Evolutionary conservation across 2,113 vertebrate genomes (phyloP).

Genomic region (Muntiacus muntjak): DNA sequence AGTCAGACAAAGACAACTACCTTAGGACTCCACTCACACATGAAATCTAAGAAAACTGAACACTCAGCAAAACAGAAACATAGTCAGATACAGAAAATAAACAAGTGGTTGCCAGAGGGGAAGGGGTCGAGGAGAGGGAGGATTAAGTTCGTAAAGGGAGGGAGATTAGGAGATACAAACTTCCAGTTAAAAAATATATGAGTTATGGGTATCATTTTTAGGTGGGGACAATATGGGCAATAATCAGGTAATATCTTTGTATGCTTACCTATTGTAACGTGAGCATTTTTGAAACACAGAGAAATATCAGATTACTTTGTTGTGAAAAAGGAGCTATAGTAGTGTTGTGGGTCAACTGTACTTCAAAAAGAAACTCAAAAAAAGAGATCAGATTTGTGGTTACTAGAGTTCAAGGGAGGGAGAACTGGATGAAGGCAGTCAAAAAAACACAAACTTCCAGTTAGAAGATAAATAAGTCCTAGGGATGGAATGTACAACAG

Average conservation of each 20-base stretch:
- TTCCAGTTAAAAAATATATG: neutral
- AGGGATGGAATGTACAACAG: neutral
- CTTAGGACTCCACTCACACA: neutral
- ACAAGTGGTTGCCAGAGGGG: neutral
- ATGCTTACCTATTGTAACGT: neutral
- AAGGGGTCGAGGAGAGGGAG: neutral
- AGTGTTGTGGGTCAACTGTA: neutral
- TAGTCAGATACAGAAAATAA: neutral
- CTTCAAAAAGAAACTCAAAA: neutral
- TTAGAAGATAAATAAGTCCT: neutral
- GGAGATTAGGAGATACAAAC: neutral
- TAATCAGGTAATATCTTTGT: neutral
- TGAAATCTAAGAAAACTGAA: neutral
- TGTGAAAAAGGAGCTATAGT: neutral
- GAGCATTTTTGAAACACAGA: neutral
- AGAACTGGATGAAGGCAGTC: neutral
- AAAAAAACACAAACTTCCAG: neutral
- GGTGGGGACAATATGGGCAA: neutral
- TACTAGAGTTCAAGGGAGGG: neutral
- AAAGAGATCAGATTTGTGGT: neutral
- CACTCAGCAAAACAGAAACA: neutral
- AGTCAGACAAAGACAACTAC: neutral
- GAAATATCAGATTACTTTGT: neutral
- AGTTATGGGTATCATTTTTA: neutral
- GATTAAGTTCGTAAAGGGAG: neutral